phyloP scores from a whole-genome alignment of 53 echinoderm and acorn worm species.

The Arbacia lixula region DNA sequence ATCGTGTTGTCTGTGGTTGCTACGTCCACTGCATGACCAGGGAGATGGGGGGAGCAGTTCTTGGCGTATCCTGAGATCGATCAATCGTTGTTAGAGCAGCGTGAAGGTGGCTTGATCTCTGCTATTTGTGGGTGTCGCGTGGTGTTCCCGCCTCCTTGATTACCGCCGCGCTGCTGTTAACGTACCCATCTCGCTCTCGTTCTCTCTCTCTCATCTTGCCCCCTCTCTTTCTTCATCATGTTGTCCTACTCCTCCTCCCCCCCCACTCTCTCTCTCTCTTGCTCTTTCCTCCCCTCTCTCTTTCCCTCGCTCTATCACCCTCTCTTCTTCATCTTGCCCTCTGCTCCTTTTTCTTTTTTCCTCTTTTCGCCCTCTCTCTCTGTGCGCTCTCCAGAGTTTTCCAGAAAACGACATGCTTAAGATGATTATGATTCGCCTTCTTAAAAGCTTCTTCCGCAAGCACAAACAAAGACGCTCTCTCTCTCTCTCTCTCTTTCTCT shows the following conservation, averaged over 20 bases:
- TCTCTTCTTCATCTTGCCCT: background rate
- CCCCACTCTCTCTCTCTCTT: no score
- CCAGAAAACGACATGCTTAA: background rate
- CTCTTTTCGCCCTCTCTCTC: no score
- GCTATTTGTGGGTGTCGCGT: constrained; percentile 10
- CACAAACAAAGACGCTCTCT: no score
- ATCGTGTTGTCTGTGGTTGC: no score
- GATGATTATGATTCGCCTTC: background rate
- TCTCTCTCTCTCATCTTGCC: background rate
- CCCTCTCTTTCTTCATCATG: background rate
- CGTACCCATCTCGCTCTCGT: background rate
- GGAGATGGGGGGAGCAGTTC: no score
- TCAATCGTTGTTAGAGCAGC: no score
- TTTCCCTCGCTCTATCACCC: background rate
- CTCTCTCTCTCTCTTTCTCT: no score
- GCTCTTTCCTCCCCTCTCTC: background rate
- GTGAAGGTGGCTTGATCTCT: background rate
- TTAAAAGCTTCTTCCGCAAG: no score
- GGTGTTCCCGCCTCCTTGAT: background rate
- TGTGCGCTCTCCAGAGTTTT: background rate
- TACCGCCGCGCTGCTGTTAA: background rate
- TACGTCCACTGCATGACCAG: no score
- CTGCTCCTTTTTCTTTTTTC: background rate
- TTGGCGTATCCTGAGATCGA: no score
- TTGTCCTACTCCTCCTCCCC: background rate